phyloP scores from a whole-genome alignment of 2,797 vertebrate species.

The Rallus crepitans region DNA sequence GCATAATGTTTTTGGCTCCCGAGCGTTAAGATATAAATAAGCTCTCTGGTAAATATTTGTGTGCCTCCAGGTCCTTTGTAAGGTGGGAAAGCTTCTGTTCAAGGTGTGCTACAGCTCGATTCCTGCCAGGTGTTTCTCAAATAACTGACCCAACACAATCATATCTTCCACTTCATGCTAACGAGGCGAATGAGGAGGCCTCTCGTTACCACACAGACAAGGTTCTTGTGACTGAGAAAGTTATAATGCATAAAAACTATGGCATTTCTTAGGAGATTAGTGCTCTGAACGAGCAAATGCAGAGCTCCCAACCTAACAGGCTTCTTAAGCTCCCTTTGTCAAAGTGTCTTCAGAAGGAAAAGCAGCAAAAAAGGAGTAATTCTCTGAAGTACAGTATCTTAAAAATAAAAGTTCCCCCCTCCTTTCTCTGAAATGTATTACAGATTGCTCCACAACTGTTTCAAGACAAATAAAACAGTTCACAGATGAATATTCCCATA shows the following conservation, averaged over 20 bases:
- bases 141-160: background rate
- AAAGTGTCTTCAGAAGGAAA: background rate
- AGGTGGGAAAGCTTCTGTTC: background rate
- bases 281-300: background rate
- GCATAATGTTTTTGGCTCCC: background rate
- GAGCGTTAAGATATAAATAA: background rate
- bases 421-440: background rate
- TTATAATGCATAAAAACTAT: background rate
- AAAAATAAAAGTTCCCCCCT: background rate
- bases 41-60: background rate
- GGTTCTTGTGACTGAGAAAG: background rate
- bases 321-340: background rate
- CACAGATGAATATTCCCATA: background rate
- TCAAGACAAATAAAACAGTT: background rate
- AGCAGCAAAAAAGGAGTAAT: background rate
- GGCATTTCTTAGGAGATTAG: background rate
- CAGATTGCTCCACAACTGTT: background rate
- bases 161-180: background rate
- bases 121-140: background rate
- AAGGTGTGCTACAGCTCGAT: background rate
- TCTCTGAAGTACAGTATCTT: background rate
- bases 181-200: background rate
- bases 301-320: background rate
- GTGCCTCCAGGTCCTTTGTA: background rate
- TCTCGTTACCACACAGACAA: background rate